Conservation (phyloP, 2,888 invertebrate species). For the Drosophila mayaguana region DNA sequence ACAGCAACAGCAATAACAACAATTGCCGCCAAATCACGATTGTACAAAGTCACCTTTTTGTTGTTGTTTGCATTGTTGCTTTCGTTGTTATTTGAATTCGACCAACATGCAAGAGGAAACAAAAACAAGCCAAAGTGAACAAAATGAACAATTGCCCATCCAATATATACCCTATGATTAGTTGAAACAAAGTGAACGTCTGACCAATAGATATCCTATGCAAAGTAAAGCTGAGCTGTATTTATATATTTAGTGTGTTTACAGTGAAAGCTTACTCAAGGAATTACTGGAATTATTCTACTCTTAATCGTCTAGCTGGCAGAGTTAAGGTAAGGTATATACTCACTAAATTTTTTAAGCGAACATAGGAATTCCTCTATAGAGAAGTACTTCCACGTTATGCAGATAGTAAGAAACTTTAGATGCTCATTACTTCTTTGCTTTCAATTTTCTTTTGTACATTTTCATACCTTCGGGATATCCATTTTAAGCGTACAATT, state of each 20-base stretch:
- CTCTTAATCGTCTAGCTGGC: too few relatives aligned
- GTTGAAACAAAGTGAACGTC: too few relatives aligned
- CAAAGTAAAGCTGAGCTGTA: too few relatives aligned
- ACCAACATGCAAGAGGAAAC: slow-evolving; percentile 64
- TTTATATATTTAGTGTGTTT: too few relatives aligned
- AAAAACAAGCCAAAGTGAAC: slow-evolving; percentile 12
- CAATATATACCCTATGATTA: slow-evolving; percentile 16
- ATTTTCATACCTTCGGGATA: not conserved
- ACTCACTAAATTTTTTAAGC: too few relatives aligned
- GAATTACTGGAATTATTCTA: too few relatives aligned
- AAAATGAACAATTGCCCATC: not conserved
- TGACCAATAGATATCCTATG: too few relatives aligned
- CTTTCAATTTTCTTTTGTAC: not conserved
- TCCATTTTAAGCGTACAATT: not conserved
- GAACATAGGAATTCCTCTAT: not conserved
- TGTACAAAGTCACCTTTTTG: slow-evolving; percentile 58
- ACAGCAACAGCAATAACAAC: slow-evolving; percentile 26
- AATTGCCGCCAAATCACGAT: slow-evolving; percentile 63
- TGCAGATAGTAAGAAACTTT: not conserved
- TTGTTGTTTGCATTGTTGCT: slow-evolving; percentile 24
- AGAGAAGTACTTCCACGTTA: not conserved
- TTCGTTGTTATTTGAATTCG: slow-evolving; percentile 37
- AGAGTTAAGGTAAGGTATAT: too few relatives aligned
- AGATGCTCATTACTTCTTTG: not conserved
- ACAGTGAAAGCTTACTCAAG: too few relatives aligned